Evolutionary conservation across 92 coral and sea anemone genomes (phyloP), one percentile per base, ranked within the genome.

Genomic region (Parazoanthus atlanticus): DNA sequence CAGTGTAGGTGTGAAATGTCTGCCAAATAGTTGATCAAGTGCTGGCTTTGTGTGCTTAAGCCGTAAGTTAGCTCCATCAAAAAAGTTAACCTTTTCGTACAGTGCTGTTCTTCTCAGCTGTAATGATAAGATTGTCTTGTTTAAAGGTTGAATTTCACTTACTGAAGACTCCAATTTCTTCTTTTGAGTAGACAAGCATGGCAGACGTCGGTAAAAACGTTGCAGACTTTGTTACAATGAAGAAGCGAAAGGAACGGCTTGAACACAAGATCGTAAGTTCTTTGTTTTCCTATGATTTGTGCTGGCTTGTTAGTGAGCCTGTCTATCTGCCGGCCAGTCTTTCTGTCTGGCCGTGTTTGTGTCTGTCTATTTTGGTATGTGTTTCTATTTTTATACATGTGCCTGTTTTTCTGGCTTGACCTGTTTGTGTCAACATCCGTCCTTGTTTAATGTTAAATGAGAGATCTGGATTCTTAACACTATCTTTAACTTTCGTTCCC

Each of bases 191-290:
- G 82, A 88, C 79, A 65, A 40, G 77, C 11, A 30, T 78, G 73
- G 75, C 86, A 75, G 49, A 58, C 15, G 41, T 89, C 2, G 52
- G 86, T 66, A 75, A 58, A 80, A 90, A 85, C 47, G 88, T 95
- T 58, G 93, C 95, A 0, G 96, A 95, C 69, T 89, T 80, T 69
- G 91, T 93, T 34, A 93, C 95, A 9, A 90, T 95, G 92, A 94
- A 87, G 91, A 96, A 91, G 88, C 96, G 97, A 74, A 91, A 92
- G 36, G 96, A 96, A 85, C 90, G 98, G 31, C 91, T 96, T 73
- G 96, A 96, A 67, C 91, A 93, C 84, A 96, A 96, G 90, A 88
- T 96, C 81, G 98, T 95, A 76, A 88, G 95, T 89, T 43, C 28
- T 40, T 19, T 30, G 5, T 36, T 2, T 30, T 30, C 28, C 34